Conservation (phyloP, 2,797 vertebrate genomes). For the Tympanoctomys barrerae region DNA sequence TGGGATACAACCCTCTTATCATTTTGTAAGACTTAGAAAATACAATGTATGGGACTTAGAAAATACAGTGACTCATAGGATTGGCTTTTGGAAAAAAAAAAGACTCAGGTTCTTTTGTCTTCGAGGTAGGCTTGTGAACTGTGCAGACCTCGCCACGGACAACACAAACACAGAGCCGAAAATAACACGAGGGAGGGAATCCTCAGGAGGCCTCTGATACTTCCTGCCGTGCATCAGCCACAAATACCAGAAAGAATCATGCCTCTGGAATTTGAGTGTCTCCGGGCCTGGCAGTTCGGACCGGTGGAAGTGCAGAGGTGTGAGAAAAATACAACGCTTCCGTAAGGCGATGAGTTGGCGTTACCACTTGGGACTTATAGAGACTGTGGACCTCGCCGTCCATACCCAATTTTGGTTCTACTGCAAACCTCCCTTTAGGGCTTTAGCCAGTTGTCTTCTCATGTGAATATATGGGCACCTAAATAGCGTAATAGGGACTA, state of each 20-base stretch:
- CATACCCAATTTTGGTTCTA: neutral
- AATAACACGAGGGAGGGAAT: constrained; percentile 70
- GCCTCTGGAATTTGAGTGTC: constrained; percentile 73
- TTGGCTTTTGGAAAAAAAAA: constrained; percentile 43
- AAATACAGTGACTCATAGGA: neutral
- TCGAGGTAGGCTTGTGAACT: constrained; percentile 54
- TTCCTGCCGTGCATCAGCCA: constrained; percentile 71
- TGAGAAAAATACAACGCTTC: constrained; percentile 73
- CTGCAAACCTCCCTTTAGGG: neutral
- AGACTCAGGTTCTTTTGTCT: constrained; percentile 38
- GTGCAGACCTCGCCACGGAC: neutral
- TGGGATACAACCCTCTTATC: neutral
- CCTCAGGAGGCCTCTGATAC: constrained; percentile 77
- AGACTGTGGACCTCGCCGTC: neutral
- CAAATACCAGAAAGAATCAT: constrained; percentile 78
- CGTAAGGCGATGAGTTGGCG: neutral
- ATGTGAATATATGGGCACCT: neutral
- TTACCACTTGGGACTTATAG: neutral
- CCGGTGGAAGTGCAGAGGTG: constrained; percentile 63
- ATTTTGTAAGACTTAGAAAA: constrained; percentile 13
- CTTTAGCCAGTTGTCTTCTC: neutral
- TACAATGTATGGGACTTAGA: neutral
- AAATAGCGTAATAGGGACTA: neutral
- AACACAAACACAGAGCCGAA: constrained; percentile 54
- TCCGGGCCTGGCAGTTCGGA: constrained; percentile 54